These are phyloP conservation scores for Panopea generosa DNA, from an alignment of 2,888 invertebrate genomes.

Conservation along the genomic window DNA sequence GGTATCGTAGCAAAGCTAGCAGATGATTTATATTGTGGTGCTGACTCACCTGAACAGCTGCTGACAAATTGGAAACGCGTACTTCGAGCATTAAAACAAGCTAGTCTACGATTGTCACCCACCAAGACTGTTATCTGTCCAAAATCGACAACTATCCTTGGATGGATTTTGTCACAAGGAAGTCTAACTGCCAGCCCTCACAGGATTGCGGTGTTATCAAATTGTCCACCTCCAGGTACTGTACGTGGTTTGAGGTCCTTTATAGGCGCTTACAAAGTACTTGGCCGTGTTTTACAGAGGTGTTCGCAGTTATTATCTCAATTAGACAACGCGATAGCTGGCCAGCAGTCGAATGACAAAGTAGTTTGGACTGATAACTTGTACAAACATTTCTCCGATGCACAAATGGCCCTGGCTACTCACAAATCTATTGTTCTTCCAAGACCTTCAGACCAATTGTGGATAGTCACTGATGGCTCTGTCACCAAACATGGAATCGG, in stretches of 20 bases:
- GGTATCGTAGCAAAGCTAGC: slow-evolving; percentile 63
- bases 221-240: not conserved
- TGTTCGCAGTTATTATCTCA: not conserved
- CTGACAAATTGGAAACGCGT: slow-evolving; percentile 42
- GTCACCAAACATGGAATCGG: slow-evolving; percentile 6
- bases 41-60: slow-evolving; percentile 53
- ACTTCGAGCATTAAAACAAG: slow-evolving; percentile 35
- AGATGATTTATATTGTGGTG: slow-evolving; percentile 66
- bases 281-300: not conserved
- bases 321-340: not conserved
- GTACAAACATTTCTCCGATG: not conserved
- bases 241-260: not conserved
- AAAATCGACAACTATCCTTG: not conserved
- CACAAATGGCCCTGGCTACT: not conserved
- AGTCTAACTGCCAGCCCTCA: not conserved
- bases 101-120: slow-evolving; percentile 41
- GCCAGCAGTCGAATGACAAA: not conserved
- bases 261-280: slow-evolving; percentile 8
- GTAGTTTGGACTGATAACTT: not conserved
- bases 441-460: not conserved
- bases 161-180: not conserved
- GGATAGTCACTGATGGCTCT: slow-evolving; percentile 1
- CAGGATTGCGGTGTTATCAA: not conserved
- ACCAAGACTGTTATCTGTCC: slow-evolving; percentile 54
- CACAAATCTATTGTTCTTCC: slow-evolving; percentile 34